A percentile compares a stretch with the other conserved stretches of the same genome.
These are phyloP conservation scores for Ylistrum balloti DNA, from an alignment of 1,140 invertebrate genomes.

Conservation along the genomic window DNA sequence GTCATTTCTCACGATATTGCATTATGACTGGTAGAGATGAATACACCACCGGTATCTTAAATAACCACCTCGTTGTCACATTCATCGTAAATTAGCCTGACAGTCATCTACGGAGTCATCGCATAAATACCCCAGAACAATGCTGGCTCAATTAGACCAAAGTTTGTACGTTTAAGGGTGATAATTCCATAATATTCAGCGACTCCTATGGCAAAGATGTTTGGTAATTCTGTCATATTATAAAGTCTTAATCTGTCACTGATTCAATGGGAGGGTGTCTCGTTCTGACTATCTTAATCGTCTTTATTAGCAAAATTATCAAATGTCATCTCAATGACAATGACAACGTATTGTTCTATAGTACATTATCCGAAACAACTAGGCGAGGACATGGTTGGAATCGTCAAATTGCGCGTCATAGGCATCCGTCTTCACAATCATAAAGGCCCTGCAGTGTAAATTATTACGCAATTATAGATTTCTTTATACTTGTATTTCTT, in stretches of 20 bases:
- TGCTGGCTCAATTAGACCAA: background rate
- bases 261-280: background rate
- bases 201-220: background rate
- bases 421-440: too few species aligned
- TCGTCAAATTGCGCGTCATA: background rate
- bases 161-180: conserved; percentile 14
- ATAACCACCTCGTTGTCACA: background rate
- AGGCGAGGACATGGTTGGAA: background rate
- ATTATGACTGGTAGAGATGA: background rate
- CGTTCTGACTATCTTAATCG: background rate
- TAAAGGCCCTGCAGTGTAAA: background rate
- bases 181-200: background rate
- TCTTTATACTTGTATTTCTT: background rate
- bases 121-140: background rate
- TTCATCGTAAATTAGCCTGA: conserved; percentile 8
- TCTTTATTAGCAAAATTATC: background rate
- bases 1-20: conserved; percentile 25
- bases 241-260: background rate
- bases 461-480: background rate
- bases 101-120: background rate
- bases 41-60: background rate
- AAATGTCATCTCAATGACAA: background rate
- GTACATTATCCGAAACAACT: background rate
- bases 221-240: background rate
- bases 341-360: background rate